Conservation (phyloP, 1,140 invertebrate genomes). For the Heterodera schachtii region DNA sequence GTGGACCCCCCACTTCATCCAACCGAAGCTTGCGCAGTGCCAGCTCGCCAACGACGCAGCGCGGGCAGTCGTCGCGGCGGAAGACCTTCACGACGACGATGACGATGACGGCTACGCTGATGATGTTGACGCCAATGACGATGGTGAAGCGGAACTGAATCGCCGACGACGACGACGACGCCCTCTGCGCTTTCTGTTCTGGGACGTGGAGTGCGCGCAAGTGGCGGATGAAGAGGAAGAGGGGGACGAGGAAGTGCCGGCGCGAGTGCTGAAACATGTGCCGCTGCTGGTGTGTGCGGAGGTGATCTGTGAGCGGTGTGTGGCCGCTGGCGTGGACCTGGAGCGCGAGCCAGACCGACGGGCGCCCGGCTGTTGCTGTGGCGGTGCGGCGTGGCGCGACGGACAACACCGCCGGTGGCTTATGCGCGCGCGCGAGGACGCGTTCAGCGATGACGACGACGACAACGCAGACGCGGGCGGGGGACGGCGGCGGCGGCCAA, state of each 20-base stretch:
- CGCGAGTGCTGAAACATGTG: background rate
- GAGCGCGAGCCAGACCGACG: background rate
- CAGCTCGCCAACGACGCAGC: background rate
- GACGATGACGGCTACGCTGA: too few relatives aligned
- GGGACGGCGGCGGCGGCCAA: background rate
- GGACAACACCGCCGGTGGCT: background rate
- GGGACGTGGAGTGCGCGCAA: background rate
- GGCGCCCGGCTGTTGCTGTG: background rate
- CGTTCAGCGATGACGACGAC: background rate
- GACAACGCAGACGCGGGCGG: background rate
- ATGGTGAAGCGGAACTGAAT: background rate
- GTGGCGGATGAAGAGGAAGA: too few relatives aligned
- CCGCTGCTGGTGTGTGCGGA: background rate
- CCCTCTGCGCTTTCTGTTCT: background rate
- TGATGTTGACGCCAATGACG: background rate
- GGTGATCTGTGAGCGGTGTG: background rate
- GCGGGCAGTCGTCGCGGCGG: too few relatives aligned
- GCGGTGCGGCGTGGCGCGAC: background rate
- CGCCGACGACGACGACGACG: background rate
- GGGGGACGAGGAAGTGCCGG: background rate
- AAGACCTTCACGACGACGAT: too few relatives aligned
- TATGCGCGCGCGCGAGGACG: background rate
- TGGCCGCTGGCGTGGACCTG: background rate
- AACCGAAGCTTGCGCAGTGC: background rate
- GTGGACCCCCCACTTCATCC: background rate